Evolutionary conservation across 2,113 vertebrate genomes (phyloP), one percentile per base, ranked within the genome.

Genomic region (Gobio gobio): DNA sequence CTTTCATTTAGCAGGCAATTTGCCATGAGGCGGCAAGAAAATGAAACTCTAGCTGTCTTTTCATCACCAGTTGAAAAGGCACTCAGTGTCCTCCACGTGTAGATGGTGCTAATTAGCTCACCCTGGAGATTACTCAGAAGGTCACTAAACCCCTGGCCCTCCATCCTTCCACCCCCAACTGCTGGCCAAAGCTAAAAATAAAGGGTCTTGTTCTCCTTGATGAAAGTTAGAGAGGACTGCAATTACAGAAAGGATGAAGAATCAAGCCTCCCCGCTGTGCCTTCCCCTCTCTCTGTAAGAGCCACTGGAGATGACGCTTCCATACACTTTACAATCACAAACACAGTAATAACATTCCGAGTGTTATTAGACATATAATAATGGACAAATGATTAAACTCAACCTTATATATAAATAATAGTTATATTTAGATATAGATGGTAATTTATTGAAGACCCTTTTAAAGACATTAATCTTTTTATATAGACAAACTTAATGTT

Each of bases 1-100:
- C 86, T 89, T 89, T 89, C 86, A 89, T 89, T 89, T 88, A 88
- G 86, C 86, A 86, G 85, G 82, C 88, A 88, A 84, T 88, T 86
- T 89, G 78, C 86, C 88, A 88, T 54, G 26, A 82, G 73, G 73
- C 70, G 22, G 82, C 66, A 10, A 86, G 86, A 86, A 86, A 87
- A 81, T 56, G 76, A 84, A 89, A 83, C 82, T 84, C 54, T 75
- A 45, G 63, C 88, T 89, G 86, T 89, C 84, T 83, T 89, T 89
- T 88, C 83, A 89, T 88, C 86, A 85, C 81, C 49, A 86, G 86
- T 85, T 88, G 86, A 88, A 88, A 89, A 88, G 84, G 72, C 88
- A 63, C 86, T 72, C 16, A 4, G 78, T 84, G 82, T 88, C 83
- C 86, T 79, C 63, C 86, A 84, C 36, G 43, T 89, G 88, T 84